Evolutionary conservation across 2,888 invertebrate genomes (phyloP), one percentile per base, ranked within the genome.

Genomic region (Dusona sp.): DNA sequence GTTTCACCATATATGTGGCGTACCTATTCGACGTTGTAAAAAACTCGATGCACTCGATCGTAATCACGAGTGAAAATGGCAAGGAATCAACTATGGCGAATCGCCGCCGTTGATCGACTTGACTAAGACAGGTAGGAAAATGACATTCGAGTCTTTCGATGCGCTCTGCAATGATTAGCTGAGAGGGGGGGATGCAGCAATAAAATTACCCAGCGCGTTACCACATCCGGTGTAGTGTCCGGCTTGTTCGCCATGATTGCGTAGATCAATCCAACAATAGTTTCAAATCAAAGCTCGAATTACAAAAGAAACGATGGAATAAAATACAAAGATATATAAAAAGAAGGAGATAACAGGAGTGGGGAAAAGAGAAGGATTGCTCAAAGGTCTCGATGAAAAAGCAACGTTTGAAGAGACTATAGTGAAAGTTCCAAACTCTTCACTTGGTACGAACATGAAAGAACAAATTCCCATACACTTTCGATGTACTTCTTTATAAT

Each of bases 11-110:
- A 83, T 77, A 75, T 73, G 54, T 13, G 65, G 84, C 86, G 83
- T 87, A 82, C 88, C 87, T 87, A 79, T 77, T 67, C 64, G 68
- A 73, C 64, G 72, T 73, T 81, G 68, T 81, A 81, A 87, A 79
- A 82, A 87, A 83, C 83, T 72, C 88, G 84, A 87, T 86, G 87
- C 67, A 61, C 85, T 85, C 84, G 88, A 90, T 91, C 87, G 89
- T 90, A 89, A 91, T 91, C 88, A 84, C 77, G 83, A 88, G 84
- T 86, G 85, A 84, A 89, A 89, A 89, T 88, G 61, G 87, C 86
- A 88, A 84, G 84, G 77, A 82, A 87, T 88, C 67, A 73, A 79
- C 42, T 61, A 73, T 38, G 73, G 72, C 79, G 73, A 87, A 83
- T 84, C 84, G 51, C 51, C n/a, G 74, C 22, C 77, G 82, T 77